These are phyloP conservation scores for Semaprochilodus insignis DNA, from an alignment of 2,797 vertebrate species.

Conservation along the genomic window DNA sequence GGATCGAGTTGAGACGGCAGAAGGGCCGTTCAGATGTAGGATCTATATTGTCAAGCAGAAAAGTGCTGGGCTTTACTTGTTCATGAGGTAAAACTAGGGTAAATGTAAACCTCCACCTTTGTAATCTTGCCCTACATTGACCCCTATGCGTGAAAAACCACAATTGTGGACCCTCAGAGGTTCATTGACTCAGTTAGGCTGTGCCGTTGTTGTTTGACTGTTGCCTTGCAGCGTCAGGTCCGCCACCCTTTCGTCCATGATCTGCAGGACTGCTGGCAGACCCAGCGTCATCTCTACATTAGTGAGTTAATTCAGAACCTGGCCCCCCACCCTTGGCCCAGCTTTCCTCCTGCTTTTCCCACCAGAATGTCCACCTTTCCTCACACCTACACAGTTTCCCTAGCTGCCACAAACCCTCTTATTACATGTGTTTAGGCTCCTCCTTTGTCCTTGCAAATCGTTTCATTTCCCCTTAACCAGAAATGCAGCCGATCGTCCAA, in stretches of 20 bases:
- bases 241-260: constrained; percentile 93
- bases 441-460: not conserved
- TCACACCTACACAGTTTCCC: constrained; percentile 6
- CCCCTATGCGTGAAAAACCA: not conserved
- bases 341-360: constrained; percentile 54
- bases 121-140: not conserved
- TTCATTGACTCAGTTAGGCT: constrained; percentile 29
- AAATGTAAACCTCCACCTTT: not conserved
- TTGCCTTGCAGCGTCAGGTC: constrained; percentile 87
- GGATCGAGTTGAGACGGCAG: not conserved
- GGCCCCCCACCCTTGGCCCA: constrained; percentile 26
- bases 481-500: not conserved
- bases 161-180: constrained; percentile 8
- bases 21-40: not conserved
- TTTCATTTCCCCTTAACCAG: not conserved
- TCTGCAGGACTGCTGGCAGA: constrained; percentile 97
- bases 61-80: not conserved
- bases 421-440: not conserved
- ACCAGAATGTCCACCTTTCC: constrained; percentile 25
- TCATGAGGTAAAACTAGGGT: not conserved
- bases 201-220: constrained; percentile 57
- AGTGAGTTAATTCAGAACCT: constrained; percentile 88
- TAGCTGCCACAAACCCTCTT: not conserved
- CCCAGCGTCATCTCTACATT: constrained; percentile 94
- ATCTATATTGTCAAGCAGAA: not conserved